These are phyloP conservation scores for Prunella fulvescens DNA, from an alignment of 2,113 vertebrate species.

Conservation along the genomic window DNA sequence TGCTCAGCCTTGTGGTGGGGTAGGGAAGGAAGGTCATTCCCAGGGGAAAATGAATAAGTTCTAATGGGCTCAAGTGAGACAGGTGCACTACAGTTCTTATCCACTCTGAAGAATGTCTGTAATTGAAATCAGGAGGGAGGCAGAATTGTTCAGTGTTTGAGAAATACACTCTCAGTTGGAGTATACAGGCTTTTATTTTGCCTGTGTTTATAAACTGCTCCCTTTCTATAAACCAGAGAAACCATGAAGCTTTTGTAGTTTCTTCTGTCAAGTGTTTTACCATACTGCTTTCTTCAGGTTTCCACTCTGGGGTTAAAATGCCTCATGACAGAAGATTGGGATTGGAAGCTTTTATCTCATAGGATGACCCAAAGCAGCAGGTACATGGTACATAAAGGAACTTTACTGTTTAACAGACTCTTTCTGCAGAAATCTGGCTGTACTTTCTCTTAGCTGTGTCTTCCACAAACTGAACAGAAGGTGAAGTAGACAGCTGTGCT, in stretches of 20 bases:
- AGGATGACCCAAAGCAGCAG: background rate
- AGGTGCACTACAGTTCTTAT: background rate
- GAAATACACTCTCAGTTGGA: background rate
- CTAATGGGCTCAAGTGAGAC: background rate
- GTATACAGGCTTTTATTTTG: background rate
- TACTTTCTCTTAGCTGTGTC: background rate
- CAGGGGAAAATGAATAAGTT: background rate
- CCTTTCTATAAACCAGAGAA: background rate
- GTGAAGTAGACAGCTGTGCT: background rate
- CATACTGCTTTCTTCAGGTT: background rate
- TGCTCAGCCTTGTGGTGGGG: background rate
- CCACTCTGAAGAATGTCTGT: background rate
- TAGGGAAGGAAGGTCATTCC: background rate
- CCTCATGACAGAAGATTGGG: background rate
- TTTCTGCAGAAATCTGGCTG: background rate
- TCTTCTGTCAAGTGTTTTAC: background rate
- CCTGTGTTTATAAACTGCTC: background rate
- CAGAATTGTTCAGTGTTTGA: background rate
- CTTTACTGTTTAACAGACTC: background rate
- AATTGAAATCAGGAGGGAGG: background rate
- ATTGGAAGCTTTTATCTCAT: background rate
- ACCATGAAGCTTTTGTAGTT: background rate
- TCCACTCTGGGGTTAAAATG: background rate
- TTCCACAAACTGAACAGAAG: background rate
- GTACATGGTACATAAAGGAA: background rate